phyloP scores from a whole-genome alignment of 2,797 vertebrate species.

The Aulostomus chinensis region DNA sequence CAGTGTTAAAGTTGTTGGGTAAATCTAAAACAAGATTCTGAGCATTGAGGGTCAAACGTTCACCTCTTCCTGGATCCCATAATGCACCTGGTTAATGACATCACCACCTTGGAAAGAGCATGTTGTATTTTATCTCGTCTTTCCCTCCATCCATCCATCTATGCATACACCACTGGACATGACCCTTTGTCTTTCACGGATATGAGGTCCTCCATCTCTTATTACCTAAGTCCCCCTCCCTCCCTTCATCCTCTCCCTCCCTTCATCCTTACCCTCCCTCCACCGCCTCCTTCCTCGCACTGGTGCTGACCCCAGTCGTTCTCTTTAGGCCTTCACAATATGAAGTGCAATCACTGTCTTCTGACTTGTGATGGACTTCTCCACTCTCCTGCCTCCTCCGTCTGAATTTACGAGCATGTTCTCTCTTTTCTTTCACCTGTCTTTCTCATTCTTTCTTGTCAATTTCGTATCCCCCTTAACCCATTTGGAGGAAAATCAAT shows the following conservation, averaged over 20 bases:
- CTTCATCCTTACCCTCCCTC: background rate
- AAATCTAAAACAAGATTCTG: too few relatives aligned
- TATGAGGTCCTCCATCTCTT: background rate
- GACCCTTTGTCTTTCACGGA: constrained; percentile 6
- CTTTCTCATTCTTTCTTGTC: constrained; percentile 3
- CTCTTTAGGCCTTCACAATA: constrained; percentile 15
- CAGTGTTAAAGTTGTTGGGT: too few relatives aligned
- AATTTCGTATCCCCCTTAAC: constrained; percentile 27
- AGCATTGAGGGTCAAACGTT: too few relatives aligned
- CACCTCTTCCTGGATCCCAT: too few relatives aligned
- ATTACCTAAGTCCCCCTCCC: background rate
- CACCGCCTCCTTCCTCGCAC: background rate
- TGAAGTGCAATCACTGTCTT: constrained; percentile 14
- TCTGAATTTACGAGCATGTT: constrained; percentile 18
- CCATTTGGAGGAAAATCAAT: constrained; percentile 62
- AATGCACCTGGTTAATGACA: too few relatives aligned
- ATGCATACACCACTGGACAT: background rate
- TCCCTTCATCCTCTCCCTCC: background rate
- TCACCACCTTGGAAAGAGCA: too few relatives aligned
- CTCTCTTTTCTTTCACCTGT: background rate
- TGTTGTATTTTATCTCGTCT: background rate
- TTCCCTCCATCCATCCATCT: background rate
- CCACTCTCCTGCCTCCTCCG: constrained; percentile 5
- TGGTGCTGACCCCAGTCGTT: background rate
- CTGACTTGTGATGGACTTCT: constrained; percentile 20